phyloP scores from a whole-genome alignment of 1,140 invertebrate genomes.

The Platyscapa corneri region DNA sequence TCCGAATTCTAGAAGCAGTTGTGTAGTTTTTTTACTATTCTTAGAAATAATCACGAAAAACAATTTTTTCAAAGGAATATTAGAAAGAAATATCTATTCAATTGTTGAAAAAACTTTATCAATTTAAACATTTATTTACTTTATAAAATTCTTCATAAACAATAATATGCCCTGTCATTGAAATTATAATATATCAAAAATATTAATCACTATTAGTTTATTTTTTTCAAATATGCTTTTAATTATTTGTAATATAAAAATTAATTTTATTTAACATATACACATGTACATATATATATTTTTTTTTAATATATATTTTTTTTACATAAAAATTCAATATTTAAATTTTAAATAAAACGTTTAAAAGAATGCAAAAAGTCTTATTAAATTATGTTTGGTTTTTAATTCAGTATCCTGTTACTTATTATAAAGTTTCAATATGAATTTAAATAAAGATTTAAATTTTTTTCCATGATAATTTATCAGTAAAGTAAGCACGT shows the following conservation, averaged over 20 bases:
- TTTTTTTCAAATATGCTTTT: too few relatives aligned
- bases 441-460: conserved; percentile 68
- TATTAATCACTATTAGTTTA: too few relatives aligned
- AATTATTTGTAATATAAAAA: too few relatives aligned
- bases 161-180: too few relatives aligned
- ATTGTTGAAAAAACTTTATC: not conserved
- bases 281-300: too few relatives aligned
- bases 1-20: conserved; percentile 15
- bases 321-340: too few relatives aligned
- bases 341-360: not conserved
- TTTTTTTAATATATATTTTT: too few relatives aligned
- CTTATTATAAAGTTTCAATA: conserved; percentile 59
- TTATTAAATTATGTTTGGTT: conserved; percentile 16
- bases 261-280: too few relatives aligned
- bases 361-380: too few relatives aligned
- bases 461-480: conserved; percentile 70
- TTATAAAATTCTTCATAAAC: too few relatives aligned
- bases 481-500: conserved; percentile 67
- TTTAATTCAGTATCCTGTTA: conserved; percentile 58
- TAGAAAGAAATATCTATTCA: not conserved
- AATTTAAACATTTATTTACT: not conserved
- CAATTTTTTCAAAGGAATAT: not conserved
- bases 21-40: conserved; percentile 44
- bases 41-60: conserved; percentile 7
- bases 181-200: too few relatives aligned